Conservation (phyloP, 2,797 vertebrate genomes). For the Mormyrus proboscirostris region DNA sequence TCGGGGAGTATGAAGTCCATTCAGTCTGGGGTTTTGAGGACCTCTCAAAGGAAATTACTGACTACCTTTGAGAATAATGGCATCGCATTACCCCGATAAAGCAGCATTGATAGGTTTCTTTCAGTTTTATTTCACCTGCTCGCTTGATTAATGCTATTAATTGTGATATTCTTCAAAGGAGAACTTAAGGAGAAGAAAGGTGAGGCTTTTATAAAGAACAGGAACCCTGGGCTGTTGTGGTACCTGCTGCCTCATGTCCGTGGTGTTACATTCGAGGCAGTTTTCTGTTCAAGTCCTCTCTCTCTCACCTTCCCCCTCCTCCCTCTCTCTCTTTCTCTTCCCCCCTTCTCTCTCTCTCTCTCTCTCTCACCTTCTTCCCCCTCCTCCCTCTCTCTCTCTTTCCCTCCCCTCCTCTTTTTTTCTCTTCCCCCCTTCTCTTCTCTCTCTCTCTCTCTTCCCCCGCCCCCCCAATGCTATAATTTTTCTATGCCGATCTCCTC, state of each 20-base stretch:
- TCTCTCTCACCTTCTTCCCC: background rate
- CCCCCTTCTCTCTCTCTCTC: background rate
- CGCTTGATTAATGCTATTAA: background rate
- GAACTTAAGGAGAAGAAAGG: background rate
- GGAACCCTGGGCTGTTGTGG: background rate
- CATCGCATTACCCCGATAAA: background rate
- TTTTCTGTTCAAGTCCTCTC: too few relatives aligned
- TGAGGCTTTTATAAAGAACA: background rate
- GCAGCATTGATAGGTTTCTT: background rate
- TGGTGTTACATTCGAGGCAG: background rate
- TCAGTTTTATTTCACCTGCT: background rate
- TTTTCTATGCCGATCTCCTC: background rate
- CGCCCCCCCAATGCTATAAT: background rate
- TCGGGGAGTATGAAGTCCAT: background rate
- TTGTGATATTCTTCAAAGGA: background rate
- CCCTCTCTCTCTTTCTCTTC: background rate
- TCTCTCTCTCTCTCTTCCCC: background rate
- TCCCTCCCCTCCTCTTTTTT: background rate
- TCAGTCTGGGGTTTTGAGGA: background rate
- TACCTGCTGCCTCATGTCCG: background rate
- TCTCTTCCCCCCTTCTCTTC: background rate
- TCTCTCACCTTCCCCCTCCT: background rate
- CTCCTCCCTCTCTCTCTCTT: too few relatives aligned
- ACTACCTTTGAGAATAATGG: background rate
- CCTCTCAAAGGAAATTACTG: background rate